A percentile compares a stretch with the other conserved stretches of the same genome.
phyloP scores from a whole-genome alignment of 2,888 invertebrate species.

The Tenthredo livida region DNA sequence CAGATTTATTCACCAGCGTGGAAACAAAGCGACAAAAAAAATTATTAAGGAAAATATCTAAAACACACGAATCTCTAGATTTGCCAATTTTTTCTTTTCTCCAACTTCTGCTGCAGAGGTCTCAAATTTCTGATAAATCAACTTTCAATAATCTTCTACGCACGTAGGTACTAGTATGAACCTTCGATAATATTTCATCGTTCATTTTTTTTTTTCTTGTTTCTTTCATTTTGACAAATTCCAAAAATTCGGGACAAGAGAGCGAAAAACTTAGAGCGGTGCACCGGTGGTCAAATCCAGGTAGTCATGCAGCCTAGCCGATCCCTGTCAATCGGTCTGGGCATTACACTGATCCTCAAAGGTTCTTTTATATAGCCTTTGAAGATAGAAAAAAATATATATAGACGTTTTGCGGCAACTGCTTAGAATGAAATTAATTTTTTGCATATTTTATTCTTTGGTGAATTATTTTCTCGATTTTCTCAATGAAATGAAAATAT shows the following conservation, averaged over 20 bases:
- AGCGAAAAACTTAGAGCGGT: background rate
- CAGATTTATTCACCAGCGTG: background rate
- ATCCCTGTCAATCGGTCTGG: background rate
- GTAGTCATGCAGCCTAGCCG: background rate
- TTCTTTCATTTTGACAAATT: background rate
- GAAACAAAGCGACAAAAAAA: background rate
- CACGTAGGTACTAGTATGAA: too few species aligned
- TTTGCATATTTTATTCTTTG: background rate
- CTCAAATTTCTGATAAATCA: too few species aligned
- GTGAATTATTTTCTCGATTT: background rate
- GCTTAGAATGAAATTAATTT: background rate
- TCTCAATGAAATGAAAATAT: too few species aligned
- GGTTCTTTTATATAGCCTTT: background rate
- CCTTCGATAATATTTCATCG: too few species aligned
- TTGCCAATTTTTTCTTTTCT: background rate
- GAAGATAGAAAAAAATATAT: background rate
- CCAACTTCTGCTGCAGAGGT: too few species aligned
- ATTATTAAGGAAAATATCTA: background rate
- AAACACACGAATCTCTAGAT: background rate
- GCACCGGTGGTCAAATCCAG: background rate
- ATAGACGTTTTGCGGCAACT: background rate
- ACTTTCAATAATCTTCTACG: too few species aligned
- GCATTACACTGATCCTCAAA: background rate
- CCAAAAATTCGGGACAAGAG: background rate
- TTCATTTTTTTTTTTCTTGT: background rate